A percentile compares a stretch with the other conserved stretches of the same genome.
Conservation (phyloP, 2,113 vertebrate genomes). For the Heterochromis multidens region DNA sequence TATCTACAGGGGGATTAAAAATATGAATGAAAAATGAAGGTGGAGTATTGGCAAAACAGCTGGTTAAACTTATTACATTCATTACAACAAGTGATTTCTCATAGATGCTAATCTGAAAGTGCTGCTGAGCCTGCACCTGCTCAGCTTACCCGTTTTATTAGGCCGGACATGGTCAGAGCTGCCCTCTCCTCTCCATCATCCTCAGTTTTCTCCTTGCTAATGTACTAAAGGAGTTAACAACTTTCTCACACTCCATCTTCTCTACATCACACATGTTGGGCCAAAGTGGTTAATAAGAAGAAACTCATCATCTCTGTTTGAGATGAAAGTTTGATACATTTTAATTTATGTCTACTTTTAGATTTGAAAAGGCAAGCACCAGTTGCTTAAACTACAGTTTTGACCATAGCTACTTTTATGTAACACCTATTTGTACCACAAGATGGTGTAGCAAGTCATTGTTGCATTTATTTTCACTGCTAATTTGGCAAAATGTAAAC, state of each 20-base stretch:
- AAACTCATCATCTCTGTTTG: too few relatives aligned
- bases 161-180: neutral
- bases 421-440: too few relatives aligned
- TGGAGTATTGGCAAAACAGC: neutral
- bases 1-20: neutral
- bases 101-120: too few relatives aligned
- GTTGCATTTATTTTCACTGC: too few relatives aligned
- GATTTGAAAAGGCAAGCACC: neutral
- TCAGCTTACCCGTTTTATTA: neutral
- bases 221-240: neutral
- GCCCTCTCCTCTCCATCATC: neutral
- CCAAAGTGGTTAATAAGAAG: neutral
- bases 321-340: too few relatives aligned
- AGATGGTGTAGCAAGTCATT: too few relatives aligned
- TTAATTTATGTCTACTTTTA: neutral
- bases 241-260: neutral
- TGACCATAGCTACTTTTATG: too few relatives aligned
- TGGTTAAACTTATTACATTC: neutral
- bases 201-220: neutral
- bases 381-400: too few relatives aligned
- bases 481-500: too few relatives aligned
- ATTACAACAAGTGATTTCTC: too few relatives aligned
- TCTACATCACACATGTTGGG: neutral
- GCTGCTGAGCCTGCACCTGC: neutral
- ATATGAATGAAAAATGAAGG: neutral